These are phyloP conservation scores for Dryas iulia DNA, from an alignment of 1,140 invertebrate genomes.

Conservation along the genomic window DNA sequence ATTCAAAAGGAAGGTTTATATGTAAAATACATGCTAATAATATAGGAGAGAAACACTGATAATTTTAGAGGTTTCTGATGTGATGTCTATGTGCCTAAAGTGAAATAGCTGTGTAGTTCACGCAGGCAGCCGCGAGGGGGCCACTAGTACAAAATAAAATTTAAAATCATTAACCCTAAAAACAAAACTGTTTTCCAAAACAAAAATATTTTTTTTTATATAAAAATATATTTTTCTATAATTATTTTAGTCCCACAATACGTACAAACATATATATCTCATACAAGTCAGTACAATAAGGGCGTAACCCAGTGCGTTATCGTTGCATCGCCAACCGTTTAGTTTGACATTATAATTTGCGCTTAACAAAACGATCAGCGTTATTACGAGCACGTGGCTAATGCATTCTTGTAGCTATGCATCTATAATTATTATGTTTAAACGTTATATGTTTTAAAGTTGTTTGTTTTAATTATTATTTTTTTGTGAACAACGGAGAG, in stretches of 20 bases:
- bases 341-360: constrained; percentile 2
- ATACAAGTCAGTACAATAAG: neutral
- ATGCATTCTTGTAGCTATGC: neutral
- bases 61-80: too few relatives aligned
- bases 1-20: too few relatives aligned
- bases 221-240: too few relatives aligned
- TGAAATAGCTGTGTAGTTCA: too few relatives aligned
- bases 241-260: neutral
- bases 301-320: neutral
- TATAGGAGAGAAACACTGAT: too few relatives aligned
- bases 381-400: neutral
- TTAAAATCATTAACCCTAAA: too few relatives aligned
- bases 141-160: too few relatives aligned
- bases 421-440: neutral
- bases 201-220: too few relatives aligned
- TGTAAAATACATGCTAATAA: too few relatives aligned
- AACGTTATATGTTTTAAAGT: neutral
- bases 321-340: neutral
- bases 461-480: neutral
- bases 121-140: too few relatives aligned
- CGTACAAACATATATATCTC: neutral
- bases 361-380: neutral
- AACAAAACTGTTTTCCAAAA: neutral
- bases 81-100: too few relatives aligned
- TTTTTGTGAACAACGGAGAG: neutral